These are phyloP conservation scores for Saiga tatarica DNA, from an alignment of 2,113 vertebrate genomes.

Conservation along the genomic window DNA sequence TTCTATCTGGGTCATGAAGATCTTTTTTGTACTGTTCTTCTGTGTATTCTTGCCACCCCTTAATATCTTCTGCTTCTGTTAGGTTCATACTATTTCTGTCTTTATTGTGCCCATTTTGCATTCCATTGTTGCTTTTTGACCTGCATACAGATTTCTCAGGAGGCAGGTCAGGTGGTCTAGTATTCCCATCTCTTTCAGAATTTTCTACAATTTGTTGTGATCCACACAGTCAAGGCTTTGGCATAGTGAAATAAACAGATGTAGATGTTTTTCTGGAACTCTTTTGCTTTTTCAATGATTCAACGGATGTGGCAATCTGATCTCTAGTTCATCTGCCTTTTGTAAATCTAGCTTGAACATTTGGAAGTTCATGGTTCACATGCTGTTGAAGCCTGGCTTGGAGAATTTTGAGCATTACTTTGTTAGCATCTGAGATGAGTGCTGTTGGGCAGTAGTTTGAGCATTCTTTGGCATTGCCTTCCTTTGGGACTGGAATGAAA, in stretches of 20 bases:
- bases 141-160: not conserved
- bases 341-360: not conserved
- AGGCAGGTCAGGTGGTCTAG: not conserved
- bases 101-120: too few species aligned
- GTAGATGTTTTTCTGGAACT: not conserved
- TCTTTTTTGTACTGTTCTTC: too few species aligned
- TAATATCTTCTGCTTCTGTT: too few species aligned
- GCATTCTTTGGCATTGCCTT: not conserved
- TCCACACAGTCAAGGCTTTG: not conserved
- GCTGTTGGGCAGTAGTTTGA: not conserved
- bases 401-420: not conserved
- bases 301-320: not conserved
- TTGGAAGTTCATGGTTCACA: not conserved
- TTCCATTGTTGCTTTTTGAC: not conserved
- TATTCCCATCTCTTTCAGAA: not conserved
- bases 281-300: not conserved
- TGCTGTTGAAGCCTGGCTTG: not conserved
- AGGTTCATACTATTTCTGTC: too few species aligned
- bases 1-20: too few species aligned
- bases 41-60: too few species aligned
- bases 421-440: not conserved
- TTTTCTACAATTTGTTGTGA: not conserved
- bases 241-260: not conserved
- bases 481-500: not conserved
- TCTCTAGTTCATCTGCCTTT: not conserved